Evolutionary conservation across 2,888 invertebrate species (phyloP), one percentile per base, ranked within the genome.

Genomic region (Cryptus armator): DNA sequence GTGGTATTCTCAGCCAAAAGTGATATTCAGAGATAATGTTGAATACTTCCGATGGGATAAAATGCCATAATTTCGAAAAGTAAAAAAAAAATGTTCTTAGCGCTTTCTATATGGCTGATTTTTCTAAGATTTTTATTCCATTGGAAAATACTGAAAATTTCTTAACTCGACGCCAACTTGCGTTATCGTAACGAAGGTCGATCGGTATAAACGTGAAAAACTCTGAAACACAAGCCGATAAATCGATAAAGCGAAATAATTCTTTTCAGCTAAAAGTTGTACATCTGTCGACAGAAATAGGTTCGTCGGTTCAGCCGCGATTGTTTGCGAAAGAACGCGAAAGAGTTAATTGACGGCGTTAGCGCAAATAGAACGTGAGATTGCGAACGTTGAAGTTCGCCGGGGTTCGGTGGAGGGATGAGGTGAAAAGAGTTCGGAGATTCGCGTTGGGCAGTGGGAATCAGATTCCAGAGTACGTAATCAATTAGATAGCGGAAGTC

Each of bases 321-420:
- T 24, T 44, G 43, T 48, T 62, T 10, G 59, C 46, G 5, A 44
- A n/a, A 46, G 14, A 10, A 37, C 56, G 56, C 56, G 2, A 43
- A 44, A n/a, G 14, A 72, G 44, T 72, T 72, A 72, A 72, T 72
- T 59, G 24, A 43, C 44, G 56, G 24, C 24, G 24, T 56, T 59
- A 43, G 19, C 37, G 71, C 53, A 56, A 37, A 43, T 56, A 3
- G 59, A n/a, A 46, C 62, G 72, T 24, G 59, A 74, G 59, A 74
- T 46, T 74, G 56, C 19, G 72, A 72, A 29, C 19, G 19, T 71
- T 24, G 56, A 43, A 56, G 16, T 71, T 71, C 53, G 19, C 19
- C 53, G 71, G 19, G 14, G 14, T 16, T 3, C 24, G n/a, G n/a
- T 3, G 37, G 37, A 37, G 37, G 37, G 37, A 37, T 37, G 5